phyloP scores from a whole-genome alignment of 2,888 invertebrate genomes.

The Melanargia galathea region DNA sequence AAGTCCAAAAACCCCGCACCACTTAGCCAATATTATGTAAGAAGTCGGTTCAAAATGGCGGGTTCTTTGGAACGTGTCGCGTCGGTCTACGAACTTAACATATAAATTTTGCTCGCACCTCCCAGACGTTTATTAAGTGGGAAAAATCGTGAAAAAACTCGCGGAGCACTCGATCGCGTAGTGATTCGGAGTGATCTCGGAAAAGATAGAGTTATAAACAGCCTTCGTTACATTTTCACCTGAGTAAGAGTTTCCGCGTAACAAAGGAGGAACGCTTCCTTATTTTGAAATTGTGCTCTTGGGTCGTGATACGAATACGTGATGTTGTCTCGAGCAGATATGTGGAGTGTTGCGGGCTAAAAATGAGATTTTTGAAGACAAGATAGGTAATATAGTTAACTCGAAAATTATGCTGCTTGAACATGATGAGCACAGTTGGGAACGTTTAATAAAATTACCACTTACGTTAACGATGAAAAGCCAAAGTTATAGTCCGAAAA shows the following conservation, averaged over 20 bases:
- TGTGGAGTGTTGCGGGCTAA: neutral
- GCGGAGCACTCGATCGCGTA: neutral
- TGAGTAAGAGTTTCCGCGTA: conserved; percentile 8
- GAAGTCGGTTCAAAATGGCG: too few relatives aligned
- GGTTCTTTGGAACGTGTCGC: neutral
- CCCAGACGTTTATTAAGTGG: conserved; percentile 14
- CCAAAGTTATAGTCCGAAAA: too few relatives aligned
- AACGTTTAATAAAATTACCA: too few relatives aligned
- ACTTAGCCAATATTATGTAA: too few relatives aligned
- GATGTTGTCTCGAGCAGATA: neutral
- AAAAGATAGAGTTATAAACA: conserved; percentile 25
- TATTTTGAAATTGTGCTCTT: conserved; percentile 4
- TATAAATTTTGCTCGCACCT: neutral
- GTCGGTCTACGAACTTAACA: neutral
- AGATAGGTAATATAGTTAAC: neutral
- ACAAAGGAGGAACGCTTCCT: conserved; percentile 8
- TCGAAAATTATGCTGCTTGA: neutral
- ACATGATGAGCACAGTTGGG: neutral
- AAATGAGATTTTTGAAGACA: conserved; percentile 1
- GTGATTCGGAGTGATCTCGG: conserved; percentile 20
- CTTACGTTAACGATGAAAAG: too few relatives aligned
- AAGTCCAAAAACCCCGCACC: too few relatives aligned
- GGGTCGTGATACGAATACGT: conserved; percentile 10
- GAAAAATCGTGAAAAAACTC: conserved; percentile 14
- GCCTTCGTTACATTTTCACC: conserved; percentile 18